phyloP scores from a whole-genome alignment of 2,888 invertebrate species.

The Chironomus tentans region DNA sequence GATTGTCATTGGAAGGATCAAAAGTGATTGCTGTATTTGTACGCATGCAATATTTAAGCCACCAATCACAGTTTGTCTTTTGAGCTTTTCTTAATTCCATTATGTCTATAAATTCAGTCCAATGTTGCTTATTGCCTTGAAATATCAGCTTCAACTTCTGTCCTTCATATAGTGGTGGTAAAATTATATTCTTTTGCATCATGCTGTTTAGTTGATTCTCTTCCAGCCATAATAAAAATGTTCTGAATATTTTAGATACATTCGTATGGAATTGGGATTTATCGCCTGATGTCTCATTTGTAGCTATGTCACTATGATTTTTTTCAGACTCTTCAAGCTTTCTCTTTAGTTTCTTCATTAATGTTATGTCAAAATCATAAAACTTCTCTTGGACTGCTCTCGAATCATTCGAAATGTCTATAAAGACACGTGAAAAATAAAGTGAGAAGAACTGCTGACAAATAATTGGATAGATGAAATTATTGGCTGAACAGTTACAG shows the following conservation, averaged over 20 bases:
- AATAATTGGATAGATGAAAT: constrained; percentile 59
- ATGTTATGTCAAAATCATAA: constrained; percentile 60
- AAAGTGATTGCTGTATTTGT: constrained; percentile 31
- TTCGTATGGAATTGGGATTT: constrained; percentile 37
- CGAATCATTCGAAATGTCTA: constrained; percentile 33
- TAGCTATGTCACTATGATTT: constrained; percentile 46
- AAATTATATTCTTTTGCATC: constrained; percentile 39
- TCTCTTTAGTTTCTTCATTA: constrained; percentile 60
- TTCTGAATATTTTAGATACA: constrained; percentile 50
- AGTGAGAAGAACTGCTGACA: constrained; percentile 70
- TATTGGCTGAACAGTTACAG: constrained; percentile 54
- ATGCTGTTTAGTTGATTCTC: constrained; percentile 62
- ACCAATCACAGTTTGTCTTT: constrained; percentile 44
- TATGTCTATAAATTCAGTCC: constrained; percentile 59
- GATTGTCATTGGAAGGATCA: not conserved
- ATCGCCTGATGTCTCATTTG: constrained; percentile 39
- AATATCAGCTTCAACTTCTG: constrained; percentile 53
- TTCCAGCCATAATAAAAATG: constrained; percentile 66
- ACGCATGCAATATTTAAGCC: constrained; percentile 48
- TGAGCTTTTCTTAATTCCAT: constrained; percentile 48
- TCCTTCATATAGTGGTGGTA: constrained; percentile 65
- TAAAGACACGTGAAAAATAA: constrained; percentile 50
- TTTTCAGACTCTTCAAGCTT: constrained; percentile 55
- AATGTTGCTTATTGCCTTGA: constrained; percentile 49
- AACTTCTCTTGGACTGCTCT: constrained; percentile 62